phyloP scores from a whole-genome alignment of 2,113 vertebrate species.

The Fulica atra region DNA sequence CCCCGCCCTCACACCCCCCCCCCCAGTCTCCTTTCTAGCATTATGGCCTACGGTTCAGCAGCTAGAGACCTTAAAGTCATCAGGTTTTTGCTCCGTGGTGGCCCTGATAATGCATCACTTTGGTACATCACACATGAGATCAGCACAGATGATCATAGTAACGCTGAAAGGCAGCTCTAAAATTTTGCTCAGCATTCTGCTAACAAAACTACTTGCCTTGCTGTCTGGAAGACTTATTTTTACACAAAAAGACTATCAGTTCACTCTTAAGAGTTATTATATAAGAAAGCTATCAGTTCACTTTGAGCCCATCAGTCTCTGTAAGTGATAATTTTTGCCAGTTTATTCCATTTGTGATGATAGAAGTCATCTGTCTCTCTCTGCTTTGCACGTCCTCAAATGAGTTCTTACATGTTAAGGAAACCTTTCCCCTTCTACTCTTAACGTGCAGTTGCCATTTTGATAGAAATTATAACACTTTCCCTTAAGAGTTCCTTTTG shows the following conservation, averaged over 20 bases:
- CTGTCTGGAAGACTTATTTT: neutral
- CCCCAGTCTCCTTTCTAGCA: neutral
- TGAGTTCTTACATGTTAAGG: neutral
- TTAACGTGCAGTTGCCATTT: neutral
- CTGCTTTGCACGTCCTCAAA: neutral
- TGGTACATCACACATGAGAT: neutral
- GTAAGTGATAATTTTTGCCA: constrained; percentile 21
- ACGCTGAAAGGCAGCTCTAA: neutral
- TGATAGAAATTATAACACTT: constrained; percentile 13
- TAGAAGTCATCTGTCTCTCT: constrained; percentile 27
- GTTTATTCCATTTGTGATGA: constrained; percentile 39
- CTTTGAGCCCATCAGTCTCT: neutral
- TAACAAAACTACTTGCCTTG: neutral
- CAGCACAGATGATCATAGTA: neutral
- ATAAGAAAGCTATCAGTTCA: neutral
- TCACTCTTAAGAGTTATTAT: neutral
- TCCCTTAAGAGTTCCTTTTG: neutral
- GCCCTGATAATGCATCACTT: neutral
- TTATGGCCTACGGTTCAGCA: neutral
- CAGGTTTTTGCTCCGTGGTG: neutral
- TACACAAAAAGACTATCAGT: neutral
- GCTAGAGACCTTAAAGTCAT: neutral
- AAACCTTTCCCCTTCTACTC: neutral
- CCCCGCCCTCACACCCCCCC: fast-evolving
- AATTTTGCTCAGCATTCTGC: neutral